Conservation (phyloP, 2,113 vertebrate species). For the Aphyosemion australe region DNA sequence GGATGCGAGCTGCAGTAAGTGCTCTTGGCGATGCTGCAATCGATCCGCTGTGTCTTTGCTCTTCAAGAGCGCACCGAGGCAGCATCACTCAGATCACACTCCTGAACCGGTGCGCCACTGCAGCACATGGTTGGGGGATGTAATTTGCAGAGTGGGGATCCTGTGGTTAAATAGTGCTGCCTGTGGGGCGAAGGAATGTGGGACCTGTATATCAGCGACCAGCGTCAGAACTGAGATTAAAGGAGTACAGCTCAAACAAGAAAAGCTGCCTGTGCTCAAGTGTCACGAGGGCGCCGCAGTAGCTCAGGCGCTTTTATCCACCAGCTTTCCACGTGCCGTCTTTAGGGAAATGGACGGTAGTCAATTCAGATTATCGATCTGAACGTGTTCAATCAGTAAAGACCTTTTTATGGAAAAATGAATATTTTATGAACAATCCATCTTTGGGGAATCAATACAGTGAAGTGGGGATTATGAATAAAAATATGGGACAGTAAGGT, state of each 20-base stretch:
- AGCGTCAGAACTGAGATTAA: conserved; percentile 38
- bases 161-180: conserved; percentile 46
- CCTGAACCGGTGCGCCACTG: conserved; percentile 26
- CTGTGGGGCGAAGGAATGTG: conserved; percentile 31
- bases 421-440: conserved; percentile 20
- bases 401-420: conserved; percentile 26
- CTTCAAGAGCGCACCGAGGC: conserved; percentile 16
- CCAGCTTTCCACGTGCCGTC: conserved; percentile 27
- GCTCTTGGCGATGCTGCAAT: conserved; percentile 48
- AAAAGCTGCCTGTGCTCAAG: conserved; percentile 29
- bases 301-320: conserved; percentile 19
- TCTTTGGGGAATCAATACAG: conserved; percentile 24
- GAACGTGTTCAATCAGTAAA: not conserved
- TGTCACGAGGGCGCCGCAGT: conserved; percentile 1
- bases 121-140: conserved; percentile 41
- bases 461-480: conserved; percentile 2
- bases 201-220: conserved; percentile 21
- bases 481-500: not conserved
- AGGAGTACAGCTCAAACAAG: conserved; percentile 27
- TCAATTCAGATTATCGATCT: conserved; percentile 26
- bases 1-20: conserved; percentile 44
- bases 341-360: conserved; percentile 18
- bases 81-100: conserved; percentile 30
- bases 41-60: conserved; percentile 46
- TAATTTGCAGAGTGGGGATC: conserved; percentile 51